A percentile compares a stretch with the other conserved stretches of the same genome.
phyloP scores from a whole-genome alignment of 2,113 vertebrate species.

The Forbesichthys papilliferus region DNA sequence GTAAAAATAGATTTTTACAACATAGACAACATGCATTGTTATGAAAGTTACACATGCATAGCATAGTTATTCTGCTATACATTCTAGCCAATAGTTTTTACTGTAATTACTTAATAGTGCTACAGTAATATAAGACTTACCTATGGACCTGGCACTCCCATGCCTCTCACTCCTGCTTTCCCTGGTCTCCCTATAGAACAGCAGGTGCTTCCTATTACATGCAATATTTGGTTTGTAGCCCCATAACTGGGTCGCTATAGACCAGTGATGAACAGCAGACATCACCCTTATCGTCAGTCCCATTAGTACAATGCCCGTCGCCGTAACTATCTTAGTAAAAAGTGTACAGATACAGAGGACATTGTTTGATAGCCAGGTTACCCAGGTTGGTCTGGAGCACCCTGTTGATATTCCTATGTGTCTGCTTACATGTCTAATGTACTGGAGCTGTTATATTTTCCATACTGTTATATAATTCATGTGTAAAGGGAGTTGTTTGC shows the following conservation, averaged over 20 bases:
- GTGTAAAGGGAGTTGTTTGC: background rate
- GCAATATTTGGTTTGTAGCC: background rate
- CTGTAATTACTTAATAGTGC: background rate
- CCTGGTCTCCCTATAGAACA: slow-evolving; percentile 70
- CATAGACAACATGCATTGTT: too few species aligned
- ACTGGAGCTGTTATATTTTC: background rate
- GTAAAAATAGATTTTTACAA: too few species aligned
- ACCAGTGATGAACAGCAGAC: background rate
- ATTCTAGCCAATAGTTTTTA: background rate
- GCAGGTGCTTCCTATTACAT: background rate
- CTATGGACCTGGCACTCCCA: slow-evolving; percentile 74
- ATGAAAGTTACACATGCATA: too few species aligned
- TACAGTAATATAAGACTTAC: slow-evolving; percentile 44
- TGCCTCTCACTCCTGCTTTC: slow-evolving; percentile 65
- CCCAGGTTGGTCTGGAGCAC: too few species aligned
- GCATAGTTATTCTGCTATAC: too few species aligned
- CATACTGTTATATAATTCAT: background rate
- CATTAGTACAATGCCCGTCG: slow-evolving; percentile 61
- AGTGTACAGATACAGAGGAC: too few species aligned
- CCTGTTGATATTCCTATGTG: background rate
- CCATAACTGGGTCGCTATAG: background rate
- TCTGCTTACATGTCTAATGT: too few species aligned
- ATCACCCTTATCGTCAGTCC: slow-evolving; percentile 71
- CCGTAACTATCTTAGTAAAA: too few species aligned
- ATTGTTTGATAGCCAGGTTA: too few species aligned